These are phyloP conservation scores for Melanostigma gelatinosum DNA, from an alignment of 2,113 vertebrate species.

Conservation along the genomic window DNA sequence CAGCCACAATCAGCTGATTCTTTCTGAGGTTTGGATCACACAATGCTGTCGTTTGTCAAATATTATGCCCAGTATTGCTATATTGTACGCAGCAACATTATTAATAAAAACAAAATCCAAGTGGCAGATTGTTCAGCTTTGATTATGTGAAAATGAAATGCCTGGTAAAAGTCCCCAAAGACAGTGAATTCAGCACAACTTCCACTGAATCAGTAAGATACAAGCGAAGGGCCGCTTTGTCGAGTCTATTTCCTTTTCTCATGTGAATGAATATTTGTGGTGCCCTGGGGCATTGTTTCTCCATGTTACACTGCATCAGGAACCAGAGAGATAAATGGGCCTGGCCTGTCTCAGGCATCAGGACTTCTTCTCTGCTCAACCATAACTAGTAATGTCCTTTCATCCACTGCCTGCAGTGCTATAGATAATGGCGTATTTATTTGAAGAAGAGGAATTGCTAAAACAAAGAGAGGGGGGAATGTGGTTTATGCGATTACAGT, in stretches of 20 bases:
- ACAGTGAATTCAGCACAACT: constrained; percentile 44
- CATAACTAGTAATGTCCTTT: constrained; percentile 74
- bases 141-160: constrained; percentile 39
- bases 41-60: background rate
- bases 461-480: constrained; percentile 52
- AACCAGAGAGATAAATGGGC: constrained; percentile 73
- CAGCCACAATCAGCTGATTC: constrained; percentile 10
- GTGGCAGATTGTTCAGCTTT: constrained; percentile 48
- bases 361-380: constrained; percentile 63
- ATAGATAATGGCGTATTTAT: constrained; percentile 64
- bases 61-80: constrained; percentile 21
- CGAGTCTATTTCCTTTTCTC: constrained; percentile 53
- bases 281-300: constrained; percentile 72
- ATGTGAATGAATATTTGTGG: constrained; percentile 72
- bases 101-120: constrained; percentile 54
- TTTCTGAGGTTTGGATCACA: constrained; percentile 5
- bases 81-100: constrained; percentile 34
- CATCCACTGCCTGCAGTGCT: constrained; percentile 64
- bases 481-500: constrained; percentile 39
- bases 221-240: constrained; percentile 41
- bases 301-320: constrained; percentile 74
- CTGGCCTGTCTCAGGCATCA: constrained; percentile 69
- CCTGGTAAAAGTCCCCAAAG: constrained; percentile 12
- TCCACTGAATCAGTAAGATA: constrained; percentile 44
- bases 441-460: constrained; percentile 62